Conservation (phyloP, 1,140 invertebrate species). For the Reticulitermes speratus region DNA sequence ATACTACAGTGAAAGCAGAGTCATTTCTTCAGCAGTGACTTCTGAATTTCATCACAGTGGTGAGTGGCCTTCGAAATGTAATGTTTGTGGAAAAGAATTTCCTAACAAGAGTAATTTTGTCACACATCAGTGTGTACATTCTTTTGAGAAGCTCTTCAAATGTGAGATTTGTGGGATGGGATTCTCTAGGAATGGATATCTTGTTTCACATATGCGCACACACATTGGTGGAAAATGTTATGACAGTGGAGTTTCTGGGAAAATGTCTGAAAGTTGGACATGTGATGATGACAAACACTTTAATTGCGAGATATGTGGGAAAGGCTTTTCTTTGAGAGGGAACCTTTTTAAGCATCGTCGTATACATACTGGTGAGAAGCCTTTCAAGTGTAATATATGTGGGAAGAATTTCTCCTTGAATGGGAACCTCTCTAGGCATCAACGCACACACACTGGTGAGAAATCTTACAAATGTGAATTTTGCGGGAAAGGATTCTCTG, state of each 20-base stretch:
- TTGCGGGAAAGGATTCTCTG: conserved; percentile 46
- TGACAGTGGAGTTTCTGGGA: conserved; percentile 55
- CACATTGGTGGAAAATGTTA: conserved; percentile 50
- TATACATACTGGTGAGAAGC: conserved; percentile 52
- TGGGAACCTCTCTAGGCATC: conserved; percentile 39
- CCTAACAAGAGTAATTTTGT: conserved; percentile 63
- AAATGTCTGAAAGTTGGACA: conserved; percentile 48
- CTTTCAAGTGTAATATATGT: conserved; percentile 57
- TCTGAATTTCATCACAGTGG: conserved; percentile 60
- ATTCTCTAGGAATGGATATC: conserved; percentile 49
- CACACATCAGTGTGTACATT: conserved; percentile 65
- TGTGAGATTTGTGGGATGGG: conserved; percentile 67
- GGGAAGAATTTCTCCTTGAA: conserved; percentile 49
- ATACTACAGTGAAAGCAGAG: too few species aligned
- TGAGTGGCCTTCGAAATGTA: conserved; percentile 71
- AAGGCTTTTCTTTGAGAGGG: conserved; percentile 51
- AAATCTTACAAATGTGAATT: conserved; percentile 20
- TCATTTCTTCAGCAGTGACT: too few species aligned
- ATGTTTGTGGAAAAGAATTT: conserved; percentile 61
- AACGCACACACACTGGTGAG: conserved; percentile 34
- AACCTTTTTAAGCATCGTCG: conserved; percentile 44
- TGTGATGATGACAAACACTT: conserved; percentile 58
- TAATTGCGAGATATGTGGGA: conserved; percentile 61
- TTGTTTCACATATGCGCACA: conserved; percentile 46
- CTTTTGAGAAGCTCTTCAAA: conserved; percentile 75